phyloP scores from a whole-genome alignment of 1,140 invertebrate genomes.

The Cepaea nemoralis region DNA sequence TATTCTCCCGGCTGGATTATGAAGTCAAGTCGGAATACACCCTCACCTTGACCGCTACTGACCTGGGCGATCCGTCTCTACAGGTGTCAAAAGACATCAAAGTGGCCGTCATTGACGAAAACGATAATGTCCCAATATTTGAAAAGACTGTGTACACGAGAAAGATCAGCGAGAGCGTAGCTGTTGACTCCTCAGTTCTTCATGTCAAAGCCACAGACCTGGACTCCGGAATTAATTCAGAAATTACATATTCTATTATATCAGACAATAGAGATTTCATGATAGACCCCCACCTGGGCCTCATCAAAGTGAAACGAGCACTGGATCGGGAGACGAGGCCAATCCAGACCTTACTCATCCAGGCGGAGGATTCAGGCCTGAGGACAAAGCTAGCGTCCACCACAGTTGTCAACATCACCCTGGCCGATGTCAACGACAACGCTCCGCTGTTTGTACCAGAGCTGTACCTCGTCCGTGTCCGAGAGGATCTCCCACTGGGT shows the following conservation, averaged over 20 bases:
- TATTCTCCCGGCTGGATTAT: slow-evolving; percentile 86
- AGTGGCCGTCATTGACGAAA: slow-evolving; percentile 64
- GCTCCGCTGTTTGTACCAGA: slow-evolving; percentile 73
- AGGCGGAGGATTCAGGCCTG: slow-evolving; percentile 81
- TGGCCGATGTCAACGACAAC: slow-evolving; percentile 70
- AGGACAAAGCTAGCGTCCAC: slow-evolving; percentile 61
- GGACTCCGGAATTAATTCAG: slow-evolving; percentile 85
- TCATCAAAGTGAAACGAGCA: slow-evolving; percentile 79
- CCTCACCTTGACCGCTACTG: slow-evolving; percentile 89
- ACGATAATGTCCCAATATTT: slow-evolving; percentile 72
- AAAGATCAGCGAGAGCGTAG: slow-evolving; percentile 62
- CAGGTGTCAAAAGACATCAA: slow-evolving; percentile 48
- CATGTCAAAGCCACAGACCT: slow-evolving; percentile 83
- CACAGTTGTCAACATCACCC: slow-evolving; percentile 58
- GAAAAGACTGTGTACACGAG: slow-evolving; percentile 72
- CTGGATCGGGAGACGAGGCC: slow-evolving; percentile 88
- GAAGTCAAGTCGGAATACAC: slow-evolving; percentile 86
- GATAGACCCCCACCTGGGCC: slow-evolving; percentile 84
- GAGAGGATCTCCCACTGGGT: slow-evolving; percentile 91
- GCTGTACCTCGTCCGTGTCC: slow-evolving; percentile 82
- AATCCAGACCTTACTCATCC: slow-evolving; percentile 85
- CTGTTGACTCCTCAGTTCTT: slow-evolving; percentile 59
- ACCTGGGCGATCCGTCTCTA: slow-evolving; percentile 72
- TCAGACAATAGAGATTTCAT: slow-evolving; percentile 87
- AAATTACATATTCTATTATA: slow-evolving; percentile 84